Evolutionary conservation across 2,113 vertebrate genomes (phyloP), one percentile per base, ranked within the genome.

Genomic region (Tichodroma muraria): DNA sequence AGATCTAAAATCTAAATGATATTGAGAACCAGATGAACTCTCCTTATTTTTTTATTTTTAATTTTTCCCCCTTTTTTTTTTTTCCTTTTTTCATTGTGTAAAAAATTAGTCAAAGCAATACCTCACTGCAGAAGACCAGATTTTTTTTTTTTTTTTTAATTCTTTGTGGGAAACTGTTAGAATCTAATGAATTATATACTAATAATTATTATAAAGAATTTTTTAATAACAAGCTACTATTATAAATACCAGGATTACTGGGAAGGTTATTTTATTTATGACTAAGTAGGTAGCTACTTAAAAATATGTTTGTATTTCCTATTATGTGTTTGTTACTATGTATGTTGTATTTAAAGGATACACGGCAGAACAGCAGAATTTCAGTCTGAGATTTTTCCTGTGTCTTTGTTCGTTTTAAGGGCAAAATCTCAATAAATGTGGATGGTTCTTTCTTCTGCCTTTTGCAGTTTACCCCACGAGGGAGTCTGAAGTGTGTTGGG

Each of bases 11-110:
- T n/a, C n/a, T n/a, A n/a, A n/a, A 6, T 59, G 2, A 19, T 75
- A 80, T 81, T 45, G n/a, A 68, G 22, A 65, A 8, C 1, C 10
- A 30, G 15, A 9, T 54, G 5, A 69, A 10, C 3, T 53, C 3
- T 49, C 21, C 5, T 45, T 37, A 27, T 23, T 5, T 15, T 18
- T 20, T 17, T 10, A 3, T 9, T 13, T 44, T 31, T 40, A 5
- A 4, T 11, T 15, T 4, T 23, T 4, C 3, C 6, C 7, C 0
- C 5, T 33, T 16, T 13, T 37, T 19, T 38, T 4, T 2, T 40
- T 38, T 3, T 3, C 30, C 12, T 33, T 9, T 19, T 15, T 7
- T 1, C 0, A 2, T 15, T 73, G 10, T 21, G 3, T 38, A 40
- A 61, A 56, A 65, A 27, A 8, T 57, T 2, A 4, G 22, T 38